Evolutionary conservation across 2,113 vertebrate genomes (phyloP), one percentile per base, ranked within the genome.

Genomic region (Seriola dumerili): DNA sequence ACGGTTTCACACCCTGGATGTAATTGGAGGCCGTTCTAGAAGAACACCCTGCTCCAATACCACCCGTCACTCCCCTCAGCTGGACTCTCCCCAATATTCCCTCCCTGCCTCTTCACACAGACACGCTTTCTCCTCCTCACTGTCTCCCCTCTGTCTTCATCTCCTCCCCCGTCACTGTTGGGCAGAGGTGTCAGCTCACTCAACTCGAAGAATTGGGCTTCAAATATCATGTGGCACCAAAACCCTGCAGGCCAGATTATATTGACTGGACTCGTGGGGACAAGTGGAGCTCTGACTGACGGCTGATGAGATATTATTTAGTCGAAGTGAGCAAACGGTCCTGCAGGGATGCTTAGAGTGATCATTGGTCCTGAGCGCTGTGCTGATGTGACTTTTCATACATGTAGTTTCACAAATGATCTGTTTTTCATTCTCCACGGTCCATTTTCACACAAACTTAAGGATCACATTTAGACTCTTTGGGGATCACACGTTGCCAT

Each of bases 1-100:
- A 89, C 63, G 12, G 85, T 87, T 90, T 92, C 80, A 83, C 90
- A 85, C 77, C 72, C 79, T 50, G 70, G 4, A 32, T 91, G 90
- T 85, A 92, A 90, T 86, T 81, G 84, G 88, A 91, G 85, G 73
- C 80, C 44, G 63, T 78, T 85, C 57, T 57, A 80, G 65, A 50
- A 73, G 85, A 89, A 76, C 50, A 79, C 23, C 70, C 46, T 13
- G 4, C 76, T 87, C 78, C 70, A 44, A 2, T 64, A 32, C 59
- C 72, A 55, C 80, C 70, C 72, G 42, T 80, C 75, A 57, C 61
- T 70, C 71, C 36, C 76, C 66, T 48, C 57, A 66, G 64, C 57
- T 77, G 75, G 68, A 80, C 62, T 29, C 61, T 11, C 19, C 68
- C 74, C 68, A 52, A 36, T 32, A 32, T 7, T 12, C 55, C 55